Base-by-base conservation (phyloP, 2,888 invertebrate species). In the Chromoteleia sp. region DNA sequence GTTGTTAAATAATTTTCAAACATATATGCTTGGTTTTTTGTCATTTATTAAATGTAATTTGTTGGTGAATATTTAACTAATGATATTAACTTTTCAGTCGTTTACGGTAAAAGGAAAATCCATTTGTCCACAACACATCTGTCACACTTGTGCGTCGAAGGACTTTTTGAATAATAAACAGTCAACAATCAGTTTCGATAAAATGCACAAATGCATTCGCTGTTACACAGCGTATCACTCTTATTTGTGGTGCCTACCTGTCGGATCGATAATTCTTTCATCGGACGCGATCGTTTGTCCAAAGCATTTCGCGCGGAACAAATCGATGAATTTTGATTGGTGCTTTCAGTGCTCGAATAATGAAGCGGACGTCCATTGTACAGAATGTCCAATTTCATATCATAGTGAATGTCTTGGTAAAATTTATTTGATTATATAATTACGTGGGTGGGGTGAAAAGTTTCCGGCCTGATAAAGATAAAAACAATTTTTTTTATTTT, bases 221-320 rank as follows among this genome's bases (percentile, higher is more conserved):
- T 82, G 81, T 25, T 74, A 21, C n/a, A 15, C 73, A n/a, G 10
- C 74, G 2, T 82, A 74, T 45, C 81, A 82, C 39, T 77, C 77
- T 3, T 30, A 41, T 52, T 30, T 67, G 0, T 73, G 21, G 12
- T 82, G 81, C 19, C 77, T 82, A 17, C 81, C 81, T 0, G 63
- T 63, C n/a, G 74, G 74, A 0, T 74, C 81, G 2, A 45, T 61
- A 15, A 25, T 82, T n/a, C 29, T 78, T 8, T 78, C 76, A 2
- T 6, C 67, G 2, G 12, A 68, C n/a, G 5, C 8, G 2, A 63
- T 82, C 0, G 78, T 78, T 19, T 82, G 82, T 48, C 82, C 78
- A 14, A 78, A 33, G 10, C 82, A 82, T 61, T 41, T 41, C n/a
- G 4, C 21, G 5, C 21, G 8, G 7, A 50, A 52, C 3, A 79